Conservation (phyloP, 2,888 invertebrate species). For the Nomada goodeniana region DNA sequence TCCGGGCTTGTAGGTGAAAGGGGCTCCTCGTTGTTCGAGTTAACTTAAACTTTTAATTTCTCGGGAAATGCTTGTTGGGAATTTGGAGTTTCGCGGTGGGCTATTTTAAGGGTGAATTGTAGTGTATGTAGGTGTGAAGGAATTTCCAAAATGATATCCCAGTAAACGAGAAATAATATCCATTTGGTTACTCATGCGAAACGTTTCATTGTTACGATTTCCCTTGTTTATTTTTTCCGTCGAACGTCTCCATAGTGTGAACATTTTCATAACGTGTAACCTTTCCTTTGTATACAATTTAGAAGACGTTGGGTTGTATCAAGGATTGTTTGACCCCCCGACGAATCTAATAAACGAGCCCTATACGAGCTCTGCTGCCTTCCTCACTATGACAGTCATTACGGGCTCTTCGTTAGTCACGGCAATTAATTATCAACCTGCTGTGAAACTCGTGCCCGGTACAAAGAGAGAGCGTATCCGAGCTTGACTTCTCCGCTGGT, state of each 20-base stretch:
- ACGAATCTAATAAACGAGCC: slow-evolving; percentile 23
- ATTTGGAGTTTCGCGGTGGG: neutral
- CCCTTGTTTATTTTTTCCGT: too few species aligned
- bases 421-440: slow-evolving; percentile 51
- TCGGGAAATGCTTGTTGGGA: too few species aligned
- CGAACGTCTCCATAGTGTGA: too few species aligned
- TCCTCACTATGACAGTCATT: slow-evolving; percentile 3
- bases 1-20: neutral
- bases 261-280: too few species aligned
- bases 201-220: too few species aligned
- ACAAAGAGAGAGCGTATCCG: neutral
- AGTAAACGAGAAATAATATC: too few species aligned
- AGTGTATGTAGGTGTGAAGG: too few species aligned
- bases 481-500: neutral
- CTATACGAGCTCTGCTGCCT: neutral
- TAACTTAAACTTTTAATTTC: slow-evolving; percentile 15
- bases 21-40: neutral
- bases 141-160: neutral
- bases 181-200: too few species aligned
- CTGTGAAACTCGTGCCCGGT: neutral
- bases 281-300: too few species aligned
- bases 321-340: neutral
- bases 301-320: too few species aligned
- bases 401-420: slow-evolving; percentile 21
- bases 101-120: neutral